These are phyloP conservation scores for Porites australiensis DNA, from an alignment of 64 coral and sea anemone genomes.

Conservation along the genomic window DNA sequence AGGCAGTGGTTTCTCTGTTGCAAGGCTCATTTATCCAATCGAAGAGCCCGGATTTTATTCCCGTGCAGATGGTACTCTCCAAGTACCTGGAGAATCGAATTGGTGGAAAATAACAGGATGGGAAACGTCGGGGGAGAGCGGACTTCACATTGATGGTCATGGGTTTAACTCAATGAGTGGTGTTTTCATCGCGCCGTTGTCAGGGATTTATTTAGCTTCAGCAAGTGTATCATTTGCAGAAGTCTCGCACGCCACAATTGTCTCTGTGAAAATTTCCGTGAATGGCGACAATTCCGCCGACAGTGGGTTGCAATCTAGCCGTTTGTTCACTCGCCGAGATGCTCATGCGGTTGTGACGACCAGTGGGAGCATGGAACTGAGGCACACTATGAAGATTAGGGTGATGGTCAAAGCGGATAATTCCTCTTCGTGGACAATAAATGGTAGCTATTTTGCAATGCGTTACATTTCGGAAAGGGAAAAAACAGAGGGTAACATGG, in stretches of 20 bases:
- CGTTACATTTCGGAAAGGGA: slow-evolving; percentile 48
- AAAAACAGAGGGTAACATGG: slow-evolving; percentile 59
- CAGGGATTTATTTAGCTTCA: slow-evolving; percentile 69
- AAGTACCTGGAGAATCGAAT: not conserved
- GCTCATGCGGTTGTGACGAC: slow-evolving; percentile 8
- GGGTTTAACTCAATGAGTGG: slow-evolving; percentile 52
- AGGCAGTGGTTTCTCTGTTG: slow-evolving; percentile 70
- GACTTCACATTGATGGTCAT: slow-evolving; percentile 59
- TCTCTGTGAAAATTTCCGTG: slow-evolving; percentile 37
- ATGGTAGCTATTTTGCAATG: slow-evolving; percentile 54
- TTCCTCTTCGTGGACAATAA: slow-evolving; percentile 29
- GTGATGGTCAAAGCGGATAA: slow-evolving; percentile 43
- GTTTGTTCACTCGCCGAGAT: not conserved
- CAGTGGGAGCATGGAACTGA: slow-evolving; percentile 47
- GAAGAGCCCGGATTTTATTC: slow-evolving; percentile 75
- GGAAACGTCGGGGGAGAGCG: slow-evolving; percentile 61
- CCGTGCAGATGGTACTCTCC: not conserved
- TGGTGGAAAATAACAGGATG: slow-evolving; percentile 53
- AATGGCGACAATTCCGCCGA: slow-evolving; percentile 9
- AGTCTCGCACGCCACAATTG: not conserved
- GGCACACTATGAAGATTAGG: slow-evolving; percentile 14
- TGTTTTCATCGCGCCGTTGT: slow-evolving; percentile 55
- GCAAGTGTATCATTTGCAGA: slow-evolving; percentile 6
- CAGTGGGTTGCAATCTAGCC: slow-evolving; percentile 49
- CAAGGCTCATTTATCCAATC: slow-evolving; percentile 72